Base-by-base conservation (phyloP, 2,113 vertebrate species). In the Halcyon senegalensis region DNA sequence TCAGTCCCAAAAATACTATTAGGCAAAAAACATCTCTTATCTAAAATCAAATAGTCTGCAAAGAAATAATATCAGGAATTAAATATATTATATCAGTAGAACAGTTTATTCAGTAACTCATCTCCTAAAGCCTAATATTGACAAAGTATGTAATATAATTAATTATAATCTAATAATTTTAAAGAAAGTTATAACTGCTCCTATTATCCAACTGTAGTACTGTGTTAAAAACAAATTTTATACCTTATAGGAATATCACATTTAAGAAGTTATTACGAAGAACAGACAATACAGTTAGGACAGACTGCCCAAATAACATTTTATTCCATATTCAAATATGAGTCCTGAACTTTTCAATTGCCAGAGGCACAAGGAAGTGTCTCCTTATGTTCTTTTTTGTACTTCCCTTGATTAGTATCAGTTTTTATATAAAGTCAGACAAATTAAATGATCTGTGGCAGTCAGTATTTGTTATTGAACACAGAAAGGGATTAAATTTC, bases 401-500 rank as follows among this genome's bases (percentile, higher is more conserved):
- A 43, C 50, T 69, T 84, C 27, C 25, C 17, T 72, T 89, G 46
- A 79, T 95, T 44, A 91, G 33, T 43, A 91, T 76, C 70, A 89
- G 63, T 14, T 84, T 92, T 92, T 70, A 28, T 56, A 58, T 44
- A 16, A 93, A 89, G 28, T 46, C 85, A 93, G 76, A 90, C 35
- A 96, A 92, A 93, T 90, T 89, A 94, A 97, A 96, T 92, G 15
- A 96, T 93, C 41, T 92, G 78, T 92, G 44, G 27, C 74, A 89
- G 51, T 80, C 76, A 89, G 48, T 80, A 33, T 91, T 91, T 93
- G 43, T 68, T 95, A 93, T 35, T 75, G 86, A 94, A 84, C 37
- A 96, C 70, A 56, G 78, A 87, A 93, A 84, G 39, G 56, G 48
- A 77, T 96, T 97, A 87, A 7, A 88, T 94, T 96, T 97, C 76